Conservation (phyloP, 2,888 invertebrate species). For the Phytoseiulus persimilis region DNA sequence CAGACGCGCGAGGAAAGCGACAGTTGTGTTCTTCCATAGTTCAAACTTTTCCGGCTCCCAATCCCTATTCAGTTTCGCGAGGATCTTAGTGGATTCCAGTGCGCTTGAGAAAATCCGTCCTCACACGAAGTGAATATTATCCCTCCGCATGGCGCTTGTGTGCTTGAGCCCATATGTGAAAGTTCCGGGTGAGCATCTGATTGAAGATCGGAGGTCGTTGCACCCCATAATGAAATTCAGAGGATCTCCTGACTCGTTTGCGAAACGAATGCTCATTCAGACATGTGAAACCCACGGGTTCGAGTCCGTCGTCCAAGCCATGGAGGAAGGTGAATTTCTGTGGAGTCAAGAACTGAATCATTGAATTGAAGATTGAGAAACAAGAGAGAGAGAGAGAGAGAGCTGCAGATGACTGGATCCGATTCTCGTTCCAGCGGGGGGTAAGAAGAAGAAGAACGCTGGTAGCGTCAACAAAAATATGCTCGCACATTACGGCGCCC, state of each 20-base stretch:
- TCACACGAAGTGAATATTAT: too few species aligned
- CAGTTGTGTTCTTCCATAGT: too few species aligned
- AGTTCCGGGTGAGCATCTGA: background rate
- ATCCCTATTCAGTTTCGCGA: too few species aligned
- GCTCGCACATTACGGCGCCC: slow-evolving; percentile 21
- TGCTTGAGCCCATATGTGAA: background rate
- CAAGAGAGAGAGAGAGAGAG: too few species aligned
- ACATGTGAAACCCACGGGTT: slow-evolving; percentile 10
- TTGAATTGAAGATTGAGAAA: background rate
- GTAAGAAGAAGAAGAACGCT: background rate
- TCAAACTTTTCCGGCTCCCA: too few species aligned
- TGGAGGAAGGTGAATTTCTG: background rate
- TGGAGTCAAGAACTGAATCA: background rate
- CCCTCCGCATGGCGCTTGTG: background rate
- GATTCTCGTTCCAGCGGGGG: background rate
- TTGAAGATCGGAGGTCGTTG: background rate
- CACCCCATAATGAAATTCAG: background rate
- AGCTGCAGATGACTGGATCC: background rate
- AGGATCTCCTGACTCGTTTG: background rate
- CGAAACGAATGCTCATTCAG: background rate
- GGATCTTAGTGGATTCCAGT: too few species aligned
- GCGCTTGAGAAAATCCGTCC: too few species aligned
- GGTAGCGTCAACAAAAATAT: slow-evolving; percentile 18
- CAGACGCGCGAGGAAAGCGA: too few species aligned
- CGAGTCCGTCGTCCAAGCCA: background rate